phyloP scores from a whole-genome alignment of 2,888 invertebrate species.

The Dione juno region DNA sequence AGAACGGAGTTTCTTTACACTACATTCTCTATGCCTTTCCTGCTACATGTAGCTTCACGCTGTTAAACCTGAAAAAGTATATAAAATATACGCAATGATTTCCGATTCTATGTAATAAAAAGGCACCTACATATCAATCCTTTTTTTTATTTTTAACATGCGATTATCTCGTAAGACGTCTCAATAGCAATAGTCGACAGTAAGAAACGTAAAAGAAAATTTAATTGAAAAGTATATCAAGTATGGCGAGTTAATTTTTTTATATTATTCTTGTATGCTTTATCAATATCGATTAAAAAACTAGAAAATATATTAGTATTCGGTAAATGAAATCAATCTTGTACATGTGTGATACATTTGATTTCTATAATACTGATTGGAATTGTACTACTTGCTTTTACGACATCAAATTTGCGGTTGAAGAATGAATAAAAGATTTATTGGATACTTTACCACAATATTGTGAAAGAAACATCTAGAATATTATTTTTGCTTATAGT shows the following conservation, averaged over 20 bases:
- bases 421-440: conserved; percentile 75
- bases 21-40: too few species aligned
- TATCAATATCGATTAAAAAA: background rate
- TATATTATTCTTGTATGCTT: background rate
- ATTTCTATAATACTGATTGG: conserved; percentile 42
- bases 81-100: too few species aligned
- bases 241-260: conserved; percentile 1
- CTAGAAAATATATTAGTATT: background rate
- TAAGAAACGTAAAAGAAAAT: background rate
- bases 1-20: too few species aligned
- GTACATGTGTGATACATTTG: background rate
- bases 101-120: too few species aligned
- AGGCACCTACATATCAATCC: too few species aligned
- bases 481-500: background rate
- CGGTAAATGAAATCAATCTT: background rate
- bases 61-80: too few species aligned
- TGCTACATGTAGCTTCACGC: too few species aligned
- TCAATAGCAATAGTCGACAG: conserved; percentile 1
- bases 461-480: conserved; percentile 24
- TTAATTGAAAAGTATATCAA: conserved; percentile 3
- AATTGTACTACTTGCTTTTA: conserved; percentile 55
- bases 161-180: conserved; percentile 10
- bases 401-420: conserved; percentile 73
- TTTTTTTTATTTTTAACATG: background rate
- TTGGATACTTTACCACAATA: conserved; percentile 71